Base-by-base conservation (phyloP, 2,888 invertebrate species). In the Clunio marinus region DNA sequence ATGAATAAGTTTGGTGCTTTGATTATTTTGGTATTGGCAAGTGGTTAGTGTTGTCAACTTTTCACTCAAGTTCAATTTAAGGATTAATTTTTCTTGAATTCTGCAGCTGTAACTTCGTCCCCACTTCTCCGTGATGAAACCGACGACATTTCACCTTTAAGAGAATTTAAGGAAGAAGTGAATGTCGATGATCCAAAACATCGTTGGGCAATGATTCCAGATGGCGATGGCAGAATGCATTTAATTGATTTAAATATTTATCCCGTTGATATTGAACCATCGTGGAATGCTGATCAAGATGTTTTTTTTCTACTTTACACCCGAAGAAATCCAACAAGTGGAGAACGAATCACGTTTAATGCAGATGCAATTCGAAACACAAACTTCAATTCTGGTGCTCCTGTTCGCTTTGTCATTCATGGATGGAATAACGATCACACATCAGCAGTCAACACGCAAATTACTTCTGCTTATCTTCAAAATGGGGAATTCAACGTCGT, bases 231-330 rank as follows among this genome's bases (percentile, higher is more conserved):
- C 10, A 32, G 32, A 32, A 10, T 41, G n/a, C 41, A 41, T 41
- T 10, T 51, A 3, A 22, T 51, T 51, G 51, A 51, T 51, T 13
- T 51, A 22, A 22, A 17, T 51, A 2, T 13, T 5, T 41, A 13
- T 15, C 20, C 17, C 2, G 22, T 7, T 7, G 20, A 7, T 2
- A 13, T 17, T 13, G 22, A 51, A 8, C 51, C 51, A 3, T 3
- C 17, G 22, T 51, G 17, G 20, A 22, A 13, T 3, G 32, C 51
- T 20, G 20, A 17, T 8, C 2, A 51, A 22, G 78, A 81, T 72
- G 74, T 80, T 0, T 45, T 77, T 1, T 78, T 78, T 70, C 80
- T 81, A 69, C 72, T 81, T 2, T 81, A 72, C 68, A 79, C 80
- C 0, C 75, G 75, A 17, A 13, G 67, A 17, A 69, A 74, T 60